These are phyloP conservation scores for Brachylomia viminalis DNA, from an alignment of 2,888 invertebrate species.

Conservation along the genomic window DNA sequence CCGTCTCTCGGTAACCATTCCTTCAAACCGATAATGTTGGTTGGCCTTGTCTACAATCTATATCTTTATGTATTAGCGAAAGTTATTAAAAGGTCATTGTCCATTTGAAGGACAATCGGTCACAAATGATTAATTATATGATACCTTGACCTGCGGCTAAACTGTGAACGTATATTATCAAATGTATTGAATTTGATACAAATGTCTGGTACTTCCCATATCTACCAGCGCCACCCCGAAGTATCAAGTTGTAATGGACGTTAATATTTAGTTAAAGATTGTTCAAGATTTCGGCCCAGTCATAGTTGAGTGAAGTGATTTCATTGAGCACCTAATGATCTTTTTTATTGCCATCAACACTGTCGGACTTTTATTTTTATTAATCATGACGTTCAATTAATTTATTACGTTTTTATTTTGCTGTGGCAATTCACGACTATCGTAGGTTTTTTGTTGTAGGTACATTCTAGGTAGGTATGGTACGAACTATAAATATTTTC, in stretches of 20 bases:
- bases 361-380: slow-evolving; percentile 37
- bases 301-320: slow-evolving; percentile 48
- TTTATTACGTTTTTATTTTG: slow-evolving; percentile 23
- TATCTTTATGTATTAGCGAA: too few relatives aligned
- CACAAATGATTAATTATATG: background rate
- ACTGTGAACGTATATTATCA: background rate
- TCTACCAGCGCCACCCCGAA: background rate
- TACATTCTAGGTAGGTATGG: background rate
- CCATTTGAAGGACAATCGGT: background rate
- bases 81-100: background rate
- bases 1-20: background rate
- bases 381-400: slow-evolving; percentile 32
- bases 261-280: slow-evolving; percentile 17
- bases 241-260: background rate
- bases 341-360: slow-evolving; percentile 42
- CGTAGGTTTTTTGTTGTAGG: slow-evolving; percentile 3
- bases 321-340: slow-evolving; percentile 37
- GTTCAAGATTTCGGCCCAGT: slow-evolving; percentile 34
- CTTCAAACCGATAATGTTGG: too few relatives aligned
- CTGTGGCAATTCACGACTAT: slow-evolving; percentile 14
- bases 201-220: background rate
- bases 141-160: background rate
- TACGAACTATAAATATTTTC: background rate
- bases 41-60: background rate
- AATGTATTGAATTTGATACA: background rate